These are phyloP conservation scores for Tribolium madens DNA, from an alignment of 1,140 invertebrate genomes.

Conservation along the genomic window DNA sequence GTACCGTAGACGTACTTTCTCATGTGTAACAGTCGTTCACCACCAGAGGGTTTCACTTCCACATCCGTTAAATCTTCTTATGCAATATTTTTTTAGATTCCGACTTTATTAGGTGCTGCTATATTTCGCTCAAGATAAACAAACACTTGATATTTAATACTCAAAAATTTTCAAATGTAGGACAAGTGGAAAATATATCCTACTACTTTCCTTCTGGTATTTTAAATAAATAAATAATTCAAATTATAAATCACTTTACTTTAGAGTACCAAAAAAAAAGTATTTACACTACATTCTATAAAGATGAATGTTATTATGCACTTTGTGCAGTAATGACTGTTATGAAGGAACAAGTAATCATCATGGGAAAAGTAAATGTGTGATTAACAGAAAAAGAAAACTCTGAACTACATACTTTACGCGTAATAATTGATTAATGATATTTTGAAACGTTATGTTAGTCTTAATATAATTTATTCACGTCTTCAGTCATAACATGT, in stretches of 20 bases:
- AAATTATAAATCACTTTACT: too few relatives aligned
- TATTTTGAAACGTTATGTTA: not conserved
- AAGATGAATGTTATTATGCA: not conserved
- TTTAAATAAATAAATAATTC: not conserved
- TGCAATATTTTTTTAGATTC: conserved; percentile 47
- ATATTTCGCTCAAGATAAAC: conserved; percentile 1
- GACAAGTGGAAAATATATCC: not conserved
- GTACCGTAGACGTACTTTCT: conserved; percentile 60
- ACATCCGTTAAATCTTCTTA: conserved; percentile 58
- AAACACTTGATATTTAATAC: not conserved
- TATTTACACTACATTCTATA: not conserved
- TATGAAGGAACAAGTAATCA: not conserved
- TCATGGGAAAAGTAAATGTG: not conserved
- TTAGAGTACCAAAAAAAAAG: not conserved
- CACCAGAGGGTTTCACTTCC: conserved; percentile 62
- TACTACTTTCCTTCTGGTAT: not conserved
- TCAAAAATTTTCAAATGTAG: conserved; percentile 3
- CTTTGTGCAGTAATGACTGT: not conserved
- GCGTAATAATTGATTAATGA: not conserved
- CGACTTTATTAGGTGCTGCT: not conserved
- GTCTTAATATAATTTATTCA: not conserved
- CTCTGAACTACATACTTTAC: not conserved
- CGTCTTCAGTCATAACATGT: not conserved
- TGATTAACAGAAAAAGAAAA: not conserved
- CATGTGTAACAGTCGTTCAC: conserved; percentile 58